A percentile compares a stretch with the other conserved stretches of the same genome.
phyloP scores from a whole-genome alignment of 2,797 vertebrate species.

The Podargus strigoides region DNA sequence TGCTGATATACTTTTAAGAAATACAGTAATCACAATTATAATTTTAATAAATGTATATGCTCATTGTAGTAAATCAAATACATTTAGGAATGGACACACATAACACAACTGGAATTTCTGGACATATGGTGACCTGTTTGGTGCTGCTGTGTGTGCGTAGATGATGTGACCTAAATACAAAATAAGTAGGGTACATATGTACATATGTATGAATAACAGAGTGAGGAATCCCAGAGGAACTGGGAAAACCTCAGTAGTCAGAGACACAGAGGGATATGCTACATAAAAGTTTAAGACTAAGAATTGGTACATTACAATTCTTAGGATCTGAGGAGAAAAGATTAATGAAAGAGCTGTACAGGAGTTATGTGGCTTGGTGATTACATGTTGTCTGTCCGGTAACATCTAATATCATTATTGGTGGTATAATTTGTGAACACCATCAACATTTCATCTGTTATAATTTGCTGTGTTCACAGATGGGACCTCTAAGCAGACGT shows the following conservation, averaged over 20 bases:
- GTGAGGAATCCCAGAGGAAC: neutral
- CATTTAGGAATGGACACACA: neutral
- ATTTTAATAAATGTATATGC: too few relatives aligned
- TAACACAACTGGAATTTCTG: neutral
- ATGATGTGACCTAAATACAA: constrained; percentile 50
- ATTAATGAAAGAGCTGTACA: neutral
- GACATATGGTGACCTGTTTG: constrained; percentile 54
- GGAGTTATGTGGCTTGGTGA: neutral
- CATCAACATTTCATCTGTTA: neutral
- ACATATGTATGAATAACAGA: neutral
- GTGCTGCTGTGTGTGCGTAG: neutral
- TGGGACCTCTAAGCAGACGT: neutral
- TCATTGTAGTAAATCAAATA: neutral
- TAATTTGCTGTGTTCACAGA: neutral
- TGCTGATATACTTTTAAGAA: neutral
- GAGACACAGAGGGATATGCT: neutral
- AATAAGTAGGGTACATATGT: constrained; percentile 1
- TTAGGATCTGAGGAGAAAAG: neutral
- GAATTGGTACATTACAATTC: neutral
- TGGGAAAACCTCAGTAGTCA: neutral
- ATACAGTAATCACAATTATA: too few relatives aligned
- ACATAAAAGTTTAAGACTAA: neutral
- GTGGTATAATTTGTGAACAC: too few relatives aligned
- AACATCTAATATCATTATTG: neutral
- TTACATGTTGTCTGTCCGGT: neutral